Percentiles rank a stretch among this genome's conserved stretches.
These are phyloP conservation scores for Amiota minor DNA, from an alignment of 2,888 invertebrate species.

Conservation along the genomic window DNA sequence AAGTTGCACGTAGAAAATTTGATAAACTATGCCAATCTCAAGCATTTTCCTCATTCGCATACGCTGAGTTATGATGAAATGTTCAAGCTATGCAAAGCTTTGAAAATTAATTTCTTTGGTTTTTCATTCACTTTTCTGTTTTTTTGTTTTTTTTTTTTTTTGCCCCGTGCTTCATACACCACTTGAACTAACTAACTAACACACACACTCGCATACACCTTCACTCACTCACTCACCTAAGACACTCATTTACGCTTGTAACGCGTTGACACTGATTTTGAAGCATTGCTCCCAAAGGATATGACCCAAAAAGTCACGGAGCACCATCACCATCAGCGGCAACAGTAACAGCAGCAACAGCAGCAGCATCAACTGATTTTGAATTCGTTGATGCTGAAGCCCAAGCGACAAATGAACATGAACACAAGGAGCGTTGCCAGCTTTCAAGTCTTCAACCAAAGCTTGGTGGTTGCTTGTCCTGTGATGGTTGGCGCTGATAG, in stretches of 20 bases:
- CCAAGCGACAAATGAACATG: not conserved
- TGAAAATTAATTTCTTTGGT: not conserved
- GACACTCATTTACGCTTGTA: constrained; percentile 35
- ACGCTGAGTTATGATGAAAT: not conserved
- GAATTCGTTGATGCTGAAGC: no score
- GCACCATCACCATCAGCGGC: no score
- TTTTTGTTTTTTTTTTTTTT: not conserved
- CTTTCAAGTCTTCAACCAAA: no score
- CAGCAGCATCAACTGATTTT: no score
- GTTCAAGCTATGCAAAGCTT: not conserved
- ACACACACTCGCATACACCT: not conserved
- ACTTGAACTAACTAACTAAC: not conserved
- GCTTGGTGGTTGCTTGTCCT: no score
- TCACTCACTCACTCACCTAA: not conserved
- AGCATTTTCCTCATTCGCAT: no score
- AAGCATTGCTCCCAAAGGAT: constrained; percentile 69
- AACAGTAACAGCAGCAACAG: no score
- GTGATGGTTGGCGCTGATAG: no score
- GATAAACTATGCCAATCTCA: constrained; percentile 17
- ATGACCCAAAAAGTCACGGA: constrained; percentile 66
- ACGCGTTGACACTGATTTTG: constrained; percentile 71
- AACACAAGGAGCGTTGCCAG: not conserved
- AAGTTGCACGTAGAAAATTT: constrained; percentile 1
- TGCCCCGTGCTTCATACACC: not conserved
- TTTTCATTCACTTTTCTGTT: not conserved